phyloP scores from a whole-genome alignment of 2,113 vertebrate genomes.

The Bombycilla garrulus region DNA sequence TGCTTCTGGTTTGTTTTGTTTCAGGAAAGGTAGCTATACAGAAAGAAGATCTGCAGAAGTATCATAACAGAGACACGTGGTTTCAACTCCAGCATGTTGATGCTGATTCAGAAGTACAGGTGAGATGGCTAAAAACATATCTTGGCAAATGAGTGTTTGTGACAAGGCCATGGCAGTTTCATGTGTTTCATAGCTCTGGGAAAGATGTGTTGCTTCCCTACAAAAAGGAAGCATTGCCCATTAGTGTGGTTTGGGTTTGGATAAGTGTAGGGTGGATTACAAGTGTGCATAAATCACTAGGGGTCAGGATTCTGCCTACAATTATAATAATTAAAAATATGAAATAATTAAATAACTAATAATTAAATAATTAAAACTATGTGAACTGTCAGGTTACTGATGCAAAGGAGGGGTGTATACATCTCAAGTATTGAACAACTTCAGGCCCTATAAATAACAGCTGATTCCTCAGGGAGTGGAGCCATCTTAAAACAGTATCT shows the following conservation, averaged over 20 bases:
- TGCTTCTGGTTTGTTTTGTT: slow-evolving; percentile 13
- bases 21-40: slow-evolving; percentile 94
- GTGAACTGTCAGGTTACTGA: neutral
- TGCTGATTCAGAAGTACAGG: slow-evolving; percentile 98
- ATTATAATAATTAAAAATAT: no score
- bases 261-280: neutral
- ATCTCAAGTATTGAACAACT: neutral
- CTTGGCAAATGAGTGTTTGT: neutral
- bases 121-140: slow-evolving; percentile 52
- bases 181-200: neutral
- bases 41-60: slow-evolving; percentile 96
- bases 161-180: neutral
- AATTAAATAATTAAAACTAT: neutral
- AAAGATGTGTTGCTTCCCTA: neutral
- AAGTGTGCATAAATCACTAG: neutral
- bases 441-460: neutral
- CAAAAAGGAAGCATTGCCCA: neutral
- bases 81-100: slow-evolving; percentile 96
- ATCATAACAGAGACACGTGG: slow-evolving; percentile 98
- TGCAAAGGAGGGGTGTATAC: neutral
- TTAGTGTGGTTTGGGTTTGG: neutral
- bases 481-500: neutral
- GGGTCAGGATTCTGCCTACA: neutral
- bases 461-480: neutral
- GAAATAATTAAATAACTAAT: neutral